phyloP scores from a whole-genome alignment of 2,888 invertebrate species.

The Rhyacophila evoluta region DNA sequence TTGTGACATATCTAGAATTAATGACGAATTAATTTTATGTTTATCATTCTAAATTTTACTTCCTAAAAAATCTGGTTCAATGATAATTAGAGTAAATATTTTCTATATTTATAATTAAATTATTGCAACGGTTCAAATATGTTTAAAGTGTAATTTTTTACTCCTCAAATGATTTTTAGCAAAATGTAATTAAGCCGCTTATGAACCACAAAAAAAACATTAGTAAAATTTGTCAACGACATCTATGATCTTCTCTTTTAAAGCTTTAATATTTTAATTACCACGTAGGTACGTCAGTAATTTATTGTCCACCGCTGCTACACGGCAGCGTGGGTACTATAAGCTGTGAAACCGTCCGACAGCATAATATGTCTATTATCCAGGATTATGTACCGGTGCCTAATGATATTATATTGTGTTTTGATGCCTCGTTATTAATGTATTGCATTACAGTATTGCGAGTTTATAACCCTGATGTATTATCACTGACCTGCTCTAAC shows the following conservation, averaged over 20 bases:
- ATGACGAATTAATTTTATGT: too few species aligned
- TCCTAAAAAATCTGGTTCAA: too few species aligned
- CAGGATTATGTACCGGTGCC: constrained; percentile 39
- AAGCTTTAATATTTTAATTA: background rate
- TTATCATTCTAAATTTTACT: too few species aligned
- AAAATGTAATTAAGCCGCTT: too few species aligned
- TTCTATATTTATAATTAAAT: too few species aligned
- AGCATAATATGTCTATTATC: constrained; percentile 46
- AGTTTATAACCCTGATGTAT: constrained; percentile 47
- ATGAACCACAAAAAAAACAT: too few species aligned
- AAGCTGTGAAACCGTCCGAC: constrained; percentile 21
- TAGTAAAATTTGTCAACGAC: background rate
- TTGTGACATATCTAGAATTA: too few species aligned
- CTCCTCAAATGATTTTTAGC: too few species aligned
- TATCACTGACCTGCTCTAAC: constrained; percentile 30
- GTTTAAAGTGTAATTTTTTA: too few species aligned
- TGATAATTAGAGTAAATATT: too few species aligned
- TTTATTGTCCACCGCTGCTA: background rate
- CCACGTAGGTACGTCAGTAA: background rate
- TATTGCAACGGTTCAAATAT: too few species aligned
- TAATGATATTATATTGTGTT: constrained; percentile 50
- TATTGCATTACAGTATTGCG: constrained; percentile 47
- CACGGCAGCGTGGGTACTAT: background rate
- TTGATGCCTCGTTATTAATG: constrained; percentile 50
- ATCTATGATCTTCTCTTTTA: constrained; percentile 8